Evolutionary conservation across 1,140 invertebrate species (phyloP), one percentile per base, ranked within the genome.

Genomic region (Aradophagus sp.): DNA sequence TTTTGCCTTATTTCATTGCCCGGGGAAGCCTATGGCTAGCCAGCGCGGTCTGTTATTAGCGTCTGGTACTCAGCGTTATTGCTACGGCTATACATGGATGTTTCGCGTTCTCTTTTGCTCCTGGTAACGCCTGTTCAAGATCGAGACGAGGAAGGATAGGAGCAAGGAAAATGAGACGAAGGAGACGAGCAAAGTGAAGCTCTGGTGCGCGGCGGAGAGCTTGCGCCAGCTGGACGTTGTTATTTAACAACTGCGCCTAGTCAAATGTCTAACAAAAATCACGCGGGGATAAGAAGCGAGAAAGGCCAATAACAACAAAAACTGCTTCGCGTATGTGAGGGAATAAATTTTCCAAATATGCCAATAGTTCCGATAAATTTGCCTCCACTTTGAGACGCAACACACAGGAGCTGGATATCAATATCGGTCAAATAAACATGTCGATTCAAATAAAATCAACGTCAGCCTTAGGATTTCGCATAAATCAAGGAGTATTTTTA

Each of bases 21-120:
- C 70, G 63, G 70, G 75, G 84, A 84, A 82, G 84, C 84, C 84
- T 85, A 85, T 86, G 84, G 84, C 79, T 82, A 82, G 79, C 75
- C 77, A 77, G 80, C 76, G 81, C 77, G 81, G 79, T 85, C 83
- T 86, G 84, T 86, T 86, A 86, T 86, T 86, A 86, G 82, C 84
- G 84, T 86, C 84, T 82, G 82, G 79, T 84, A 80, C 82, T 85
- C 79, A 74, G 62, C 83, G 81, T 86, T 86, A 86, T 85, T 85
- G 81, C 84, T 70, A 74, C 62, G 79, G 74, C 76, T 80, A 78
- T 80, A 80, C 76, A 74, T 74, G 74, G 56, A 56, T 73, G 74
- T 70, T 75, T 76, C 67, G 36, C 61, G 41, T 69, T 79, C 74
- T 45, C 34, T 70, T 69, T 59, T 59, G 39, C 63, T 66, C 38